Evolutionary conservation across 2,113 vertebrate species (phyloP).

Genomic region (Thermophis baileyi): DNA sequence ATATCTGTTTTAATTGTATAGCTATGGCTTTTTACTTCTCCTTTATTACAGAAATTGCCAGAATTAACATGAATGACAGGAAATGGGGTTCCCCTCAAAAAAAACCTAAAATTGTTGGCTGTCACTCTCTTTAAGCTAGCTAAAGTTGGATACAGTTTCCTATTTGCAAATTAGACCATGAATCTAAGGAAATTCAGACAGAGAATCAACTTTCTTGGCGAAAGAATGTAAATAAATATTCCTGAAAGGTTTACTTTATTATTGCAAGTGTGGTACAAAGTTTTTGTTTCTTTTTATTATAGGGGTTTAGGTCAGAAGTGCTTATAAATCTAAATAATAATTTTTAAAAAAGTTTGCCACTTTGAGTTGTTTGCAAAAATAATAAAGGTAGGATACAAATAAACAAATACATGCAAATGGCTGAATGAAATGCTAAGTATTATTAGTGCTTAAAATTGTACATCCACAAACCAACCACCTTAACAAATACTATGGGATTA

Average conservation of each 20-base stretch:
- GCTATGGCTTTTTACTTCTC: conserved; percentile 41
- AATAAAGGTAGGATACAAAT: not conserved
- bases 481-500: not conserved
- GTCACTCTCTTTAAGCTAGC: conserved; percentile 15
- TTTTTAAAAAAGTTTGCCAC: not conserved
- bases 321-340: conserved; percentile 21
- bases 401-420: conserved; percentile 13
- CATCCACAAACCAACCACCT: not conserved
- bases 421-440: not conserved
- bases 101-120: conserved; percentile 46
- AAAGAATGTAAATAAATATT: not conserved
- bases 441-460: not conserved
- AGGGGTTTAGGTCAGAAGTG: conserved; percentile 7
- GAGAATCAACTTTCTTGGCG: conserved; percentile 32
- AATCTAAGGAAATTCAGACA: conserved; percentile 21
- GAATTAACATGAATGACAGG: conserved; percentile 36
- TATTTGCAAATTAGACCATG: conserved; percentile 24
- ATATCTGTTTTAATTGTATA: conserved; percentile 37
- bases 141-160: conserved; percentile 36
- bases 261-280: not conserved
- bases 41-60: not conserved
- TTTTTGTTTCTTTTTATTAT: conserved; percentile 36
- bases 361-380: not conserved
- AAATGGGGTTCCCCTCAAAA: not conserved
- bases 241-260: conserved; percentile 10